phyloP scores from a whole-genome alignment of 2,888 invertebrate species.

The Drosophila nr. medialis region DNA sequence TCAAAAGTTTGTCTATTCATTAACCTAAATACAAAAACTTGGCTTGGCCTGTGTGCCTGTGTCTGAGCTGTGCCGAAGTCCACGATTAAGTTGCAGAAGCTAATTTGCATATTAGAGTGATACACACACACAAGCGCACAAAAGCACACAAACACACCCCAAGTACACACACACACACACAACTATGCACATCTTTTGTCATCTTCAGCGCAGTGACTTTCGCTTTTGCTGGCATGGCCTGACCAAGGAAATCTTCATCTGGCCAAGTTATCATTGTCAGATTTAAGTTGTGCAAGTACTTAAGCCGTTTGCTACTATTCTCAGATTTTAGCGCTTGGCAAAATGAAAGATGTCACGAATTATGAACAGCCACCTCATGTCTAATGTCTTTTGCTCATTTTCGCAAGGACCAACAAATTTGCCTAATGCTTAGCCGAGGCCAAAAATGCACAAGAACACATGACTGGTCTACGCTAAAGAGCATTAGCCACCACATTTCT shows the following conservation, averaged over 20 bases:
- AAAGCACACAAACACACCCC: conserved; percentile 18
- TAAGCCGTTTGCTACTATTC: conserved; percentile 14
- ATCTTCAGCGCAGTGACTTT: conserved; percentile 39
- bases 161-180: conserved; percentile 5
- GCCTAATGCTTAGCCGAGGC: background rate
- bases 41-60: conserved; percentile 5
- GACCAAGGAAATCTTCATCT: conserved; percentile 25
- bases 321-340: conserved; percentile 31
- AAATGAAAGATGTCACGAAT: conserved; percentile 51
- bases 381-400: conserved; percentile 27
- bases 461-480: background rate
- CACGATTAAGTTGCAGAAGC: conserved; percentile 70
- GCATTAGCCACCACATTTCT: background rate
- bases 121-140: conserved; percentile 24
- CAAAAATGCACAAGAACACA: background rate
- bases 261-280: conserved; percentile 56
- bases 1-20: conserved; percentile 78
- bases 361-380: conserved; percentile 20
- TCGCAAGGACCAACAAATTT: conserved; percentile 2
- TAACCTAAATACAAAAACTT: conserved; percentile 70
- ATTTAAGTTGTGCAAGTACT: conserved; percentile 37
- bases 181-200: conserved; percentile 15
- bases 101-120: conserved; percentile 79
- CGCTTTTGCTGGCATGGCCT: conserved; percentile 44
- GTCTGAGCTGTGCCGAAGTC: conserved; percentile 33